Percentiles rank a stretch among this genome's conserved stretches.
These are phyloP conservation scores for Archips xylosteana DNA, from an alignment of 2,888 invertebrate genomes.

Conservation along the genomic window DNA sequence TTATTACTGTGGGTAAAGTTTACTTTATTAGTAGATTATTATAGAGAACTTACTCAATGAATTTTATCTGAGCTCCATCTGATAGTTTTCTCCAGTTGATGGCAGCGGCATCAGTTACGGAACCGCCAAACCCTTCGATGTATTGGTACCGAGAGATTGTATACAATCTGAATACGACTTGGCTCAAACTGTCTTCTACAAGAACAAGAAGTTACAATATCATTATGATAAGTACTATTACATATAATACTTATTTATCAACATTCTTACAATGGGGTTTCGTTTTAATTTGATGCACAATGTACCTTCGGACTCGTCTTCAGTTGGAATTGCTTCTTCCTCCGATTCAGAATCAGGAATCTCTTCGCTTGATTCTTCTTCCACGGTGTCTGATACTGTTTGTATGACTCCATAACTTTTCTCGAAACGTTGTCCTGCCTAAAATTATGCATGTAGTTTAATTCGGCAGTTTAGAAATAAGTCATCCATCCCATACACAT, in stretches of 20 bases:
- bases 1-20: too few species aligned
- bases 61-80: constrained; percentile 60
- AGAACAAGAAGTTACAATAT: neutral
- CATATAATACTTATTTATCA: neutral
- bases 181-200: constrained; percentile 52
- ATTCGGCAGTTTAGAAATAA: too few species aligned
- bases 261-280: neutral
- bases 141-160: constrained; percentile 83
- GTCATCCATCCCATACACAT: too few species aligned
- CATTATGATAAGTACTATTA: neutral
- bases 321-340: constrained; percentile 44
- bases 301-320: constrained; percentile 42
- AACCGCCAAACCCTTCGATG: constrained; percentile 94
- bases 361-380: constrained; percentile 20
- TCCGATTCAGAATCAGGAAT: constrained; percentile 35
- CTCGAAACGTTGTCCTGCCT: constrained; percentile 85
- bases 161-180: constrained; percentile 57
- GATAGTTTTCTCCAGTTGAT: constrained; percentile 90
- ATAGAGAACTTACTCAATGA: constrained; percentile 65
- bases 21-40: too few species aligned
- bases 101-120: constrained; percentile 91
- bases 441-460: constrained; percentile 7
- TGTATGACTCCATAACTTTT: constrained; percentile 69
- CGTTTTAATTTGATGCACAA: neutral
- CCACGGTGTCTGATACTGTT: constrained; percentile 32